A percentile compares a stretch with the other conserved stretches of the same genome.
phyloP scores from a whole-genome alignment of 1,140 invertebrate species.

The Pararge aegeria region DNA sequence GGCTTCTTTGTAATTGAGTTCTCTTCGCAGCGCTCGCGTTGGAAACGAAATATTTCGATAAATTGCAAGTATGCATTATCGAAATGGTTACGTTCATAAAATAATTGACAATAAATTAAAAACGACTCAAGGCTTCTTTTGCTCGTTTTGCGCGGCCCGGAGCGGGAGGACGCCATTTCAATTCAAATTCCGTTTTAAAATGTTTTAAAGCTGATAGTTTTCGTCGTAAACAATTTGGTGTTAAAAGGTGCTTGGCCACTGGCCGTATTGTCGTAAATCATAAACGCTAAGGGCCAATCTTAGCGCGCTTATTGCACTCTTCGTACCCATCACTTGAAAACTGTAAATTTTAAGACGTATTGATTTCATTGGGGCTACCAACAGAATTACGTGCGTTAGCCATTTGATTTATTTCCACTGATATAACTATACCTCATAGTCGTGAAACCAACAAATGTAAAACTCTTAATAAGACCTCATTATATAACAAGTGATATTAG shows the following conservation, averaged over 20 bases:
- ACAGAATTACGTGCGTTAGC: no score
- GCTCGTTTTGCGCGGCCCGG: neutral
- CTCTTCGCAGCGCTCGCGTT: neutral
- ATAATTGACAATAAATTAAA: conserved; percentile 29
- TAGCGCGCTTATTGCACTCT: no score
- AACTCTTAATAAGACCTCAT: no score
- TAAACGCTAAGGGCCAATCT: no score
- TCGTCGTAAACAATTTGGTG: neutral
- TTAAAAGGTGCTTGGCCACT: neutral
- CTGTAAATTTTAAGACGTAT: no score
- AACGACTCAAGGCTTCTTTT: conserved; percentile 9
- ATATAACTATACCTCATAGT: no score
- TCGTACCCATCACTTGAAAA: no score
- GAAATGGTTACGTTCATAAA: conserved; percentile 17
- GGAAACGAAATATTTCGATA: conserved; percentile 5
- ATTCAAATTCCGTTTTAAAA: conserved; percentile 14
- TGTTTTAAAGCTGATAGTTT: conserved; percentile 9
- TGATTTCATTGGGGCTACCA: no score
- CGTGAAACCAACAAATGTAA: no score
- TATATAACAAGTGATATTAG: no score
- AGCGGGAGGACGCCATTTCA: neutral
- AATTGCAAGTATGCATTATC: conserved; percentile 25
- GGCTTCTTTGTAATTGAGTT: neutral
- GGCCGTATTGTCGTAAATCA: no score
- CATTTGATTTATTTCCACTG: no score